These are phyloP conservation scores for Palythoa heliodiscus DNA, from an alignment of 92 coral and sea anemone genomes.

Conservation along the genomic window DNA sequence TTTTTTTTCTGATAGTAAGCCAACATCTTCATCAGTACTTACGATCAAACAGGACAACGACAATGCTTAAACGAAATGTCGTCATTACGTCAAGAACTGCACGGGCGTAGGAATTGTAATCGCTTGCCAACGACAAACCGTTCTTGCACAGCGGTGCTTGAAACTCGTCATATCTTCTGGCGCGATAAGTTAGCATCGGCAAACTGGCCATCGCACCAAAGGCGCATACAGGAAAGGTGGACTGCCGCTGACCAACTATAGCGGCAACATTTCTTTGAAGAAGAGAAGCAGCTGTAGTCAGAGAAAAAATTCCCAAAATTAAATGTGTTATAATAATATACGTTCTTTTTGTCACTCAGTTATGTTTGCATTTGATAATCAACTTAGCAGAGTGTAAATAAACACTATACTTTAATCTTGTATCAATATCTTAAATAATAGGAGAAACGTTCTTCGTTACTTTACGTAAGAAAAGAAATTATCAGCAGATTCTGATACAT, in stretches of 20 bases:
- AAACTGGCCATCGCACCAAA: conserved; percentile 13
- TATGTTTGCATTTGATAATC: too few relatives aligned
- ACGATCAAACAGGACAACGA: conserved; percentile 27
- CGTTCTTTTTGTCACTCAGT: not conserved
- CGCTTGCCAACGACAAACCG: conserved; percentile 24
- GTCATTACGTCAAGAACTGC: conserved; percentile 4
- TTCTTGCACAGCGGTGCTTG: not conserved
- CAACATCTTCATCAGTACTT: not conserved
- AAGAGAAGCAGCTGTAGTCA: conserved; percentile 16
- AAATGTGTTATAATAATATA: too few relatives aligned
- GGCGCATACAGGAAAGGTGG: not conserved
- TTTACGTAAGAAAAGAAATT: too few relatives aligned
- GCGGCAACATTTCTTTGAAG: conserved; percentile 27
- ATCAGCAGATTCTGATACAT: too few relatives aligned
- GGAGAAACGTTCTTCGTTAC: too few relatives aligned
- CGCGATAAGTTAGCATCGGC: conserved; percentile 2
- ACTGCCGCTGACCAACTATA: conserved; percentile 1
- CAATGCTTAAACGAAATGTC: not conserved
- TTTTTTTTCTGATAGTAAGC: too few relatives aligned
- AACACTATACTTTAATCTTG: too few relatives aligned
- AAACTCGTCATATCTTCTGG: not conserved
- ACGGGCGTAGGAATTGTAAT: not conserved
- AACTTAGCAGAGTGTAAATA: too few relatives aligned
- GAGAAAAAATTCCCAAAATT: not conserved
- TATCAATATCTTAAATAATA: too few relatives aligned